Percentiles rank a stretch among this genome's conserved stretches.
phyloP scores from a whole-genome alignment of 2,888 invertebrate species.

The Hirtodrosophila histrioides region DNA sequence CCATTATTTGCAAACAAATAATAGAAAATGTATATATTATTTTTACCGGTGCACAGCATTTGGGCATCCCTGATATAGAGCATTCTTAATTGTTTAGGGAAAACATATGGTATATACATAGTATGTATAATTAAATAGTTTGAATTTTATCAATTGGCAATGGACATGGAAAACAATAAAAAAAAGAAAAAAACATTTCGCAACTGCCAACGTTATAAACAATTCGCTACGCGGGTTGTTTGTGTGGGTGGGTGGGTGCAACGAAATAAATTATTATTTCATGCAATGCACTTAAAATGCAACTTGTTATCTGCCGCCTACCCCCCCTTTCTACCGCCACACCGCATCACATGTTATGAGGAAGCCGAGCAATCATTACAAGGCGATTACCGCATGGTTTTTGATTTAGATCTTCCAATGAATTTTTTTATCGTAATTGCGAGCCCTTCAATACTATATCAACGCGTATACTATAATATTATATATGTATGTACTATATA shows the following conservation, averaged over 20 bases:
- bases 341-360: slow-evolving; percentile 3
- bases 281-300: slow-evolving; percentile 30
- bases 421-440: slow-evolving; percentile 60
- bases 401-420: slow-evolving; percentile 40
- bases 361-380: slow-evolving; percentile 28
- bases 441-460: slow-evolving; percentile 58
- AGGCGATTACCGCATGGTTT: slow-evolving; percentile 45
- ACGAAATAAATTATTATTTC: slow-evolving; percentile 51
- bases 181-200: slow-evolving; percentile 22
- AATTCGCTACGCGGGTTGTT: slow-evolving; percentile 22
- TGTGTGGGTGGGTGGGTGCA: slow-evolving; percentile 20
- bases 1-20: too few species aligned
- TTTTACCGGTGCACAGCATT: too few species aligned
- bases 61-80: too few species aligned
- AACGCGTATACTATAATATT: not conserved
- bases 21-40: too few species aligned
- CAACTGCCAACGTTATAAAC: slow-evolving; percentile 28
- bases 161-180: slow-evolving; percentile 31
- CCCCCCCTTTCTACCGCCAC: not conserved
- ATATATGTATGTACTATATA: slow-evolving; percentile 7
- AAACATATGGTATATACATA: not conserved
- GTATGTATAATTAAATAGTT: slow-evolving; percentile 11
- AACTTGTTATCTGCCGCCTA: not conserved
- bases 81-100: not conserved
- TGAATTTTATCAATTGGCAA: slow-evolving; percentile 40